These are phyloP conservation scores for Drosophila hawaiiensis DNA, from an alignment of 2,888 invertebrate species.

Conservation along the genomic window DNA sequence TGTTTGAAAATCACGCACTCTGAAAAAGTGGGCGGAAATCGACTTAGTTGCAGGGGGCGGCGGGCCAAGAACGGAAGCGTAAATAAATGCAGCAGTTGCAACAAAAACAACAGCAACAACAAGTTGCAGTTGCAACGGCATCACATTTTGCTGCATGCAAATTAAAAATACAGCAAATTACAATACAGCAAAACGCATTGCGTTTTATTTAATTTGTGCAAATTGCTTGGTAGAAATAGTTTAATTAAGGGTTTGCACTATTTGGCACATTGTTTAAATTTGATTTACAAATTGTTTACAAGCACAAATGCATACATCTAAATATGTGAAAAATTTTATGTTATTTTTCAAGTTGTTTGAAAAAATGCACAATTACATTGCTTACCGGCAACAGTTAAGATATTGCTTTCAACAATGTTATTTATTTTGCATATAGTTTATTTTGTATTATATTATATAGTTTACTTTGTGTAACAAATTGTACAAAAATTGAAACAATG, in stretches of 20 bases:
- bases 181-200: slow-evolving; percentile 32
- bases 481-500: no score
- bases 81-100: slow-evolving; percentile 70
- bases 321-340: no score
- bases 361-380: no score
- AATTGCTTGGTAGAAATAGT: slow-evolving; percentile 30
- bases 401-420: no score
- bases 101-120: slow-evolving; percentile 20
- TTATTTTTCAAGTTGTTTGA: no score
- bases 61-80: slow-evolving; percentile 58
- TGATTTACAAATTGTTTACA: not conserved
- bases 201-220: slow-evolving; percentile 50
- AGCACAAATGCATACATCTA: not conserved
- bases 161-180: slow-evolving; percentile 33
- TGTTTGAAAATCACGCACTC: slow-evolving; percentile 74
- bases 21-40: slow-evolving; percentile 46
- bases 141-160: slow-evolving; percentile 47
- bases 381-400: no score
- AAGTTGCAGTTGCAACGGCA: slow-evolving; percentile 40
- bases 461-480: not conserved
- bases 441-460: not conserved
- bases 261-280: not conserved
- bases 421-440: no score
- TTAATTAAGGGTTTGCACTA: slow-evolving; percentile 19
- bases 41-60: slow-evolving; percentile 50